These are phyloP conservation scores for Amblyopsis rosae DNA, from an alignment of 2,113 vertebrate genomes.

Conservation along the genomic window DNA sequence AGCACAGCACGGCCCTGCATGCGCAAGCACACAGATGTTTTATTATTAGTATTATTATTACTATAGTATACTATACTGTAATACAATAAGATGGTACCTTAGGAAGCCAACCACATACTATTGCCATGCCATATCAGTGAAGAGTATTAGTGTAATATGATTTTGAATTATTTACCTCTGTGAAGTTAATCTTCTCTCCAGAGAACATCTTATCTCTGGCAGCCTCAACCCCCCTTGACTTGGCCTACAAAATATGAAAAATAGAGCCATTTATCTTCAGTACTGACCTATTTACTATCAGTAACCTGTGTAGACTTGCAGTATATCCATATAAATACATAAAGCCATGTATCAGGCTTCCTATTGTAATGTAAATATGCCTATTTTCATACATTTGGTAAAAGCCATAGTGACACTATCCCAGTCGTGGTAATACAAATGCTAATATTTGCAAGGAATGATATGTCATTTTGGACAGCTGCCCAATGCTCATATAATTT, in stretches of 20 bases:
- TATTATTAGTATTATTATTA: no score
- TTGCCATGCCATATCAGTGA: neutral
- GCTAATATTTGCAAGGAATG: neutral
- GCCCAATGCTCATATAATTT: neutral
- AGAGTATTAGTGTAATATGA: neutral
- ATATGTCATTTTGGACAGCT: neutral
- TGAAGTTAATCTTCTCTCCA: slow-evolving; percentile 96
- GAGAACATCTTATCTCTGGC: slow-evolving; percentile 90
- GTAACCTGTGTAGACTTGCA: no score
- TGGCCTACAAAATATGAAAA: slow-evolving; percentile 77
- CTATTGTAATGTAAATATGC: no score
- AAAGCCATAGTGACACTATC: neutral
- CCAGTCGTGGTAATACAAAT: neutral
- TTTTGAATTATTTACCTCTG: slow-evolving; percentile 81
- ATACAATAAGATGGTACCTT: no score
- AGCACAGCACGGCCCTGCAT: slow-evolving; percentile 91
- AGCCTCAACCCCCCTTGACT: slow-evolving; percentile 87
- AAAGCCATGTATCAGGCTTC: no score
- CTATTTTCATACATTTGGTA: no score
- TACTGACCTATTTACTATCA: neutral
- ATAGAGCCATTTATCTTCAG: neutral
- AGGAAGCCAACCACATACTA: neutral
- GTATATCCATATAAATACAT: no score
- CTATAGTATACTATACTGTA: no score
- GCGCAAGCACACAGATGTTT: slow-evolving; percentile 8